Evolutionary conservation across 64 coral and sea anemone species (phyloP), one percentile per base, ranked within the genome.

Genomic region (Orbicella faveolata): DNA sequence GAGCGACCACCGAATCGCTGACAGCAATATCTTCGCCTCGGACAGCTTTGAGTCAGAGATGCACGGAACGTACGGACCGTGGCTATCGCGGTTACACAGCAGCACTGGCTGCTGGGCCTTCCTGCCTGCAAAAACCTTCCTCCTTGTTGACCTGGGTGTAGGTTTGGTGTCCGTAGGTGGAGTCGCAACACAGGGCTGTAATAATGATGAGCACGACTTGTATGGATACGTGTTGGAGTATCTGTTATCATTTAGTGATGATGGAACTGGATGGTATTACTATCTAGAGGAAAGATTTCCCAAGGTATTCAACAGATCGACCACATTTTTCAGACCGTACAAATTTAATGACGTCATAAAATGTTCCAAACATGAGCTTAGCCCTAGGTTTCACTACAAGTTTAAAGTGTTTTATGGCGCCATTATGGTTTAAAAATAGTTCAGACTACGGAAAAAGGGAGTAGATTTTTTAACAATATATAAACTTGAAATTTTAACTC

Each of bases 231-330:
- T 88, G 19, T 61, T 88, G n/a, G 86, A 88, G 61, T 94, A 89
- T 73, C 59, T 76, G 33, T 33, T 94, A 68, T 76, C 92, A 10
- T 66, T 94, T 23, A 94, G 92, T 55, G 92, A 94, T 34, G 74
- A 94, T 20, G 88, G 79, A 6, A 20, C 78, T 16, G 73, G 78
- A 18, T 94, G 92, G 92, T 79, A 89, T 72, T 37, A 94, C 34
- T 94, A 86, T 44, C 55, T 69, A 15, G 87, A 89, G 16, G 73
- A 78, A 36, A 77, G 68, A 26, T 30, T 67, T 17, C 79, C 82
- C 7, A 83, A 89, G 88, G 92, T 94, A 90, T 62, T 57, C 13
- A 57, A 57, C 4, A 11, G 54, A 57, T 57, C 13, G 54, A 10
- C 54, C 54, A 8, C 54, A 57, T 8, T 6, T 57, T 41, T 41